Evolutionary conservation across 2,113 vertebrate species (phyloP).

Genomic region (Lophochroa leadbeateri): DNA sequence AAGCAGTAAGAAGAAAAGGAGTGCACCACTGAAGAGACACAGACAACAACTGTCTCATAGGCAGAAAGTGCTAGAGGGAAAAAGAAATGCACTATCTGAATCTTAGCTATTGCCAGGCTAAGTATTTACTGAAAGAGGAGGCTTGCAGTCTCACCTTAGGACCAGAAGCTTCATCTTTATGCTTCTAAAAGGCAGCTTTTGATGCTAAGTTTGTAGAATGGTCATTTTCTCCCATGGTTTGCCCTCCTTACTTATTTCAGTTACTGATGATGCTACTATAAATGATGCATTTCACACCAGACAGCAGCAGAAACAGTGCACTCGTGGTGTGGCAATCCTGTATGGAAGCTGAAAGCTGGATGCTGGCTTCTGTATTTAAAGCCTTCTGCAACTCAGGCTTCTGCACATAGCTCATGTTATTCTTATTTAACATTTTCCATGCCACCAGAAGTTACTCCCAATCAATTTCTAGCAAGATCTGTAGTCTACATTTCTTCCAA

Average conservation of each 20-base stretch:
- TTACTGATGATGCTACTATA: neutral
- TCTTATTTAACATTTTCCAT: neutral
- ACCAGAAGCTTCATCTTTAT: neutral
- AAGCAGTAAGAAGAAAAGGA: neutral
- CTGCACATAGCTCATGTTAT: neutral
- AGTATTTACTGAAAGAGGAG: neutral
- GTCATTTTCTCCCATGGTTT: neutral
- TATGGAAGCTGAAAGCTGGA: neutral
- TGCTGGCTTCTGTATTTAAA: neutral
- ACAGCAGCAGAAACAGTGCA: neutral
- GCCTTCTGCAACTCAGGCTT: neutral
- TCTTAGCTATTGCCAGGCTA: neutral
- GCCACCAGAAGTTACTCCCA: neutral
- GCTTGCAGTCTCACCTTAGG: neutral
- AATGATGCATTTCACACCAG: neutral
- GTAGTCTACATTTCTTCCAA: neutral
- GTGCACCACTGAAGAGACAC: neutral
- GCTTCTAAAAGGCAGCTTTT: neutral
- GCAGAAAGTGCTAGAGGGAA: neutral
- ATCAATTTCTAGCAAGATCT: neutral
- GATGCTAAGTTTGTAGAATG: neutral
- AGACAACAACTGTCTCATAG: neutral
- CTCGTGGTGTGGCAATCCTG: neutral
- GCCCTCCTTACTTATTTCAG: fast-evolving
- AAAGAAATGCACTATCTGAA: neutral